Conservation (phyloP, 2,113 vertebrate genomes). For the Pygathrix nemaeus region DNA sequence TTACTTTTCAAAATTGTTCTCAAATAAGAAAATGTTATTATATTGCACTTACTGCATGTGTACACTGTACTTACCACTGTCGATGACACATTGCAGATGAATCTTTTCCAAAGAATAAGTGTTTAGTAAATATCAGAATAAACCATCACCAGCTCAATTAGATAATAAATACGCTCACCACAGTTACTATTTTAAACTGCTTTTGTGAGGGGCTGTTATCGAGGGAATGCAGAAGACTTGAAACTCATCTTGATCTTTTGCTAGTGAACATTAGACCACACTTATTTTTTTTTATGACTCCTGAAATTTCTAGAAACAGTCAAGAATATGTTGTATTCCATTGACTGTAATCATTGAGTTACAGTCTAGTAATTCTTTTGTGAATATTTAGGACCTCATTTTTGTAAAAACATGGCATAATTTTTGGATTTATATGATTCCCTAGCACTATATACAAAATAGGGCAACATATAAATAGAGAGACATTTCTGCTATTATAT, state of each 20-base stretch:
- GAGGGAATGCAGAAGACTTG: not conserved
- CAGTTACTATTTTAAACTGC: not conserved
- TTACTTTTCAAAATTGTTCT: not conserved
- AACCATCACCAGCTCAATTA: not conserved
- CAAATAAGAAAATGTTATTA: not conserved
- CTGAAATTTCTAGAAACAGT: not conserved
- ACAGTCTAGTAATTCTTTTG: not conserved
- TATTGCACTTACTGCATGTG: not conserved
- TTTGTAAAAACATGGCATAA: not conserved
- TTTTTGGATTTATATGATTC: not conserved
- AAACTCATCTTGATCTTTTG: slow-evolving; percentile 18
- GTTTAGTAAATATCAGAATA: not conserved
- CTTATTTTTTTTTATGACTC: not conserved
- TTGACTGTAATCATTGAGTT: not conserved
- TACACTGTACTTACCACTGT: not conserved
- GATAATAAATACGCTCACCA: not conserved
- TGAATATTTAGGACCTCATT: not conserved
- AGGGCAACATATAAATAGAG: not conserved
- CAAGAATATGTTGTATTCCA: not conserved
- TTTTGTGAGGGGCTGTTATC: not conserved
- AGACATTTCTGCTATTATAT: not conserved
- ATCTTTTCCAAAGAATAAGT: not conserved
- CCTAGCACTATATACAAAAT: not conserved
- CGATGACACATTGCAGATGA: not conserved
- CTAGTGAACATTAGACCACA: not conserved